A percentile compares a stretch with the other conserved stretches of the same genome.
Conservation (phyloP, 2,113 vertebrate genomes). For the Callorhinus ursinus region DNA sequence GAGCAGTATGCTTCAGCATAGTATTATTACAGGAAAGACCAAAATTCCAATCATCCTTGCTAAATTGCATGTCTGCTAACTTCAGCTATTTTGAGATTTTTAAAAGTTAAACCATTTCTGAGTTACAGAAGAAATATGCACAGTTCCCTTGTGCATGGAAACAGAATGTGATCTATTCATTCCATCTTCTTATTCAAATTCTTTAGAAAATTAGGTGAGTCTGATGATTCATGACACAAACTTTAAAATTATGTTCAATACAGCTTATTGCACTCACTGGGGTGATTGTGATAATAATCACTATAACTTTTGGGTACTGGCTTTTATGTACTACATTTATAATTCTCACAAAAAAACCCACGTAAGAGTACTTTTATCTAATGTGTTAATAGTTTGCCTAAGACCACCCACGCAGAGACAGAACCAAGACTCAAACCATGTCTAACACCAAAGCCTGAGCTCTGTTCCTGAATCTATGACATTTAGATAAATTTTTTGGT, state of each 20-base stretch:
- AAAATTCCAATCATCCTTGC: constrained; percentile 67
- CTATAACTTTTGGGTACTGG: background rate
- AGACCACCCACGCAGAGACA: background rate
- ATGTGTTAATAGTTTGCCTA: background rate
- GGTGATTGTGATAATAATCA: background rate
- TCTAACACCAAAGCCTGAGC: background rate
- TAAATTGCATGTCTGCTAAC: constrained; percentile 74
- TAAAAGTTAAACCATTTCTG: constrained; percentile 57
- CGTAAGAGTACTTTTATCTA: background rate
- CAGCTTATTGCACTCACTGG: background rate
- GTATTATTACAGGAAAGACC: constrained; percentile 69
- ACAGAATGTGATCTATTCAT: constrained; percentile 54
- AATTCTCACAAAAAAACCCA: constrained; percentile 1
- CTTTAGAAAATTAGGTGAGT: constrained; percentile 57
- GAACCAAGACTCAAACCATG: background rate
- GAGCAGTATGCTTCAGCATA: constrained; percentile 56
- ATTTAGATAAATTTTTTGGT: background rate
- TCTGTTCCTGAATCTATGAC: background rate
- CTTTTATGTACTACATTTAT: background rate
- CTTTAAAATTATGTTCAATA: constrained; percentile 11
- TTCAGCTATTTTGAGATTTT: constrained; percentile 70
- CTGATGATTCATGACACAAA: constrained; percentile 39
- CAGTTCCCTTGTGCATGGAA: constrained; percentile 19
- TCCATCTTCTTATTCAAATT: constrained; percentile 58
- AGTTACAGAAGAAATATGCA: constrained; percentile 65